phyloP scores from a whole-genome alignment of 2,113 vertebrate species.

The Sorex araneus region DNA sequence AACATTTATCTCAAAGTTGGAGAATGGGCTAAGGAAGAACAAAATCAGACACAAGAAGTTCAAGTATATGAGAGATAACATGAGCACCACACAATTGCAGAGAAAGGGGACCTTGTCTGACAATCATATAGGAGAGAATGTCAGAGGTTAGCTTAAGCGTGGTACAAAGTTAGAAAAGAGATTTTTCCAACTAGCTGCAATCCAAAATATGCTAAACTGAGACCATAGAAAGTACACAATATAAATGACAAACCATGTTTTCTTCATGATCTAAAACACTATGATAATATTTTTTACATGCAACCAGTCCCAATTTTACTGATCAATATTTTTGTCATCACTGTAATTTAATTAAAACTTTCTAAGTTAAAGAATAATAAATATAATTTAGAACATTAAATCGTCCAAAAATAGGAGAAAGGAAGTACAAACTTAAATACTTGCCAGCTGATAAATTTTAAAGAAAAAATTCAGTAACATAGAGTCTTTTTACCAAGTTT shows the following conservation, averaged over 20 bases:
- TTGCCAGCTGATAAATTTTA: not conserved
- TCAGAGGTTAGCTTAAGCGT: not conserved
- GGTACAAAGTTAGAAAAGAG: not conserved
- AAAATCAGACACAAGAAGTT: not conserved
- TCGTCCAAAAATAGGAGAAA: not conserved
- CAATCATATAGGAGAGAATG: not conserved
- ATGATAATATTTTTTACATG: slow-evolving; percentile 15
- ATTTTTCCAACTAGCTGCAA: not conserved
- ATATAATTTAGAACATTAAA: slow-evolving; percentile 32
- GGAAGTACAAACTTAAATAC: not conserved
- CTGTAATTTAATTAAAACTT: slow-evolving; percentile 18
- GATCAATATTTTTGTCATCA: not conserved
- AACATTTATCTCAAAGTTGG: not conserved
- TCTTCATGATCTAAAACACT: slow-evolving; percentile 12
- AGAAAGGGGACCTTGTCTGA: not conserved
- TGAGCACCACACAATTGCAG: not conserved
- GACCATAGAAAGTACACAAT: not conserved
- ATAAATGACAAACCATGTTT: not conserved
- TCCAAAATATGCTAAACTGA: not conserved
- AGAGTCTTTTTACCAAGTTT: not conserved
- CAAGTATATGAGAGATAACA: not conserved
- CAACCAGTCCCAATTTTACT: not conserved
- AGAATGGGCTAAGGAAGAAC: not conserved
- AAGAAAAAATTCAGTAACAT: slow-evolving; percentile 28
- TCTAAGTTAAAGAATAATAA: slow-evolving; percentile 35